Conservation (phyloP, 2,113 vertebrate species). For the Vulpes ferrilata region DNA sequence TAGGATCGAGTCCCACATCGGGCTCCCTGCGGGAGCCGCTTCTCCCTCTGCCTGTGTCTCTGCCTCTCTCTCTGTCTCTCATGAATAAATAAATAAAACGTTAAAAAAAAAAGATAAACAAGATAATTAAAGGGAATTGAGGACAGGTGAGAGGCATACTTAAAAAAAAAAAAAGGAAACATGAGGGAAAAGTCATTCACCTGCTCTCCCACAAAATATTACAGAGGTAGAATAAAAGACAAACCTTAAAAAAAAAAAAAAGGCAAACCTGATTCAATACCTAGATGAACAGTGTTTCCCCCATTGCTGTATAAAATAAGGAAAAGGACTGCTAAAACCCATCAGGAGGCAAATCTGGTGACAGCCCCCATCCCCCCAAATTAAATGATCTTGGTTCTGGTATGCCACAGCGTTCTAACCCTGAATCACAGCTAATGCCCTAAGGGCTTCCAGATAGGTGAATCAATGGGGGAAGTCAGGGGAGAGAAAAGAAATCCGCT, state of each 20-base stretch:
- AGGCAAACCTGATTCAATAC: not conserved
- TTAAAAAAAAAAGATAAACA: not conserved
- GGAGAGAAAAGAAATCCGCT: not conserved
- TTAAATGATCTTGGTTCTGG: not conserved
- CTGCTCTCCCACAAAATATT: slow-evolving; percentile 42
- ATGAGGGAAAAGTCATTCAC: not conserved
- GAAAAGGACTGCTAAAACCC: slow-evolving; percentile 4
- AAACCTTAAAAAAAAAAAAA: not conserved
- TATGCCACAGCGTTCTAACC: not conserved
- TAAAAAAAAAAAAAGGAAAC: not conserved
- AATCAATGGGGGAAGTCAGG: not conserved
- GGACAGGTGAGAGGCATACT: not conserved
- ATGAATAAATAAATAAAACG: too few species aligned
- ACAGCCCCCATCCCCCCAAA: not conserved
- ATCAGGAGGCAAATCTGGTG: not conserved
- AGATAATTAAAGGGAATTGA: not conserved
- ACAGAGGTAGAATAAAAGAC: not conserved
- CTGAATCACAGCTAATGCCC: not conserved
- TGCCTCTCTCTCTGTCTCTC: too few species aligned
- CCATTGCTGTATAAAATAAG: not conserved
- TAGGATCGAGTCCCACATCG: too few species aligned
- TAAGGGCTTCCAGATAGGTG: not conserved
- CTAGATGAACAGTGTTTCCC: not conserved
- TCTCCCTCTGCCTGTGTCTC: too few species aligned
- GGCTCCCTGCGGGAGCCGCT: too few species aligned